Percentiles rank a stretch among this genome's conserved stretches.
Evolutionary conservation across 2,113 vertebrate species (phyloP).

Genomic region (Riparia riparia): DNA sequence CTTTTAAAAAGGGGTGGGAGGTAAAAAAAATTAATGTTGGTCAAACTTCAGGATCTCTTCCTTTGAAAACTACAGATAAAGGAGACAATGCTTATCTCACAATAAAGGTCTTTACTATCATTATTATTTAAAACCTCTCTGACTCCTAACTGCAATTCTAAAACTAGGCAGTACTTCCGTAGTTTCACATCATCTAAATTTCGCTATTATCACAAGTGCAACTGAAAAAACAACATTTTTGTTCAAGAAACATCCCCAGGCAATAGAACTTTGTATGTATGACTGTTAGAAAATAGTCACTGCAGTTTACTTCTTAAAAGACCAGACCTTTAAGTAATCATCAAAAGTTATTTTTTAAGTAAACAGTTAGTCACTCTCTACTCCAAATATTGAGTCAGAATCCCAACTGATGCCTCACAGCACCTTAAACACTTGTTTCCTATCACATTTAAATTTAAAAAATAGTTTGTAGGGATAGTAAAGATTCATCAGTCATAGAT

Average conservation of each 20-base stretch:
- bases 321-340: neutral
- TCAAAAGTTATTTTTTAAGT: slow-evolving; percentile 16
- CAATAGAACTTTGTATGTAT: neutral
- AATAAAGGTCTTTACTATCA: neutral
- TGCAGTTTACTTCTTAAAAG: neutral
- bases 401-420: slow-evolving; percentile 31
- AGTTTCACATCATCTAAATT: neutral
- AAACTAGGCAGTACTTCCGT: neutral
- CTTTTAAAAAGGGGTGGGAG: rapidly evolving
- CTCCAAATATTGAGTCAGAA: slow-evolving; percentile 40
- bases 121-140: neutral
- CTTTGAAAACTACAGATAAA: neutral
- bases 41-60: neutral
- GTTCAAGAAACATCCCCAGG: neutral
- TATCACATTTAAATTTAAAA: slow-evolving; percentile 65
- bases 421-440: slow-evolving; percentile 54
- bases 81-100: neutral
- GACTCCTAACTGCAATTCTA: neutral
- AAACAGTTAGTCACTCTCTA: neutral
- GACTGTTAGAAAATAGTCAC: neutral
- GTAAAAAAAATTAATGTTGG: neutral
- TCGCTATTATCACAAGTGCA: neutral
- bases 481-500: slow-evolving; percentile 56
- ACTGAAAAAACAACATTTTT: neutral
- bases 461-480: slow-evolving; percentile 38